Conservation (phyloP, 2,888 invertebrate species). For the Antheraea assamensis region DNA sequence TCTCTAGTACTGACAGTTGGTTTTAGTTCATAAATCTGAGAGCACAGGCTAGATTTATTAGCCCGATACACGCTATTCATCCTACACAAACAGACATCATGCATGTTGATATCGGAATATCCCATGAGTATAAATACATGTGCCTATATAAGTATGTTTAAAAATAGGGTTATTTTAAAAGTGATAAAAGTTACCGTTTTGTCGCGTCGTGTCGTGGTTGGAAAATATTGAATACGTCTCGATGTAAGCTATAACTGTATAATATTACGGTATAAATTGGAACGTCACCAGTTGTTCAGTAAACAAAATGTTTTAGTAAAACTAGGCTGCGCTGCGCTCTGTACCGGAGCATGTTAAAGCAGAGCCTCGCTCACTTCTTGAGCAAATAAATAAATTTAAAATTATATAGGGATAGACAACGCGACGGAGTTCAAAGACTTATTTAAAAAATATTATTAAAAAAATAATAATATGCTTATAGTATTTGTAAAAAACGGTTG, state of each 20-base stretch:
- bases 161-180: slow-evolving; percentile 1
- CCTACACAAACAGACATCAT: not conserved
- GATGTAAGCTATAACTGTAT: not conserved
- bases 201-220: not conserved
- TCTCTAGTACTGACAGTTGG: not conserved
- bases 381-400: not conserved
- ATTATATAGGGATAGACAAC: not conserved
- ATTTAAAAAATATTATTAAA: not conserved
- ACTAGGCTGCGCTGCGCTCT: not conserved
- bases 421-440: slow-evolving; percentile 1
- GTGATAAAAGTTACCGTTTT: not conserved
- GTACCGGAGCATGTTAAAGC: not conserved
- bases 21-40: not conserved
- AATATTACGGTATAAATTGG: not conserved
- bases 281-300: not conserved
- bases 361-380: not conserved
- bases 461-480: not conserved
- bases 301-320: slow-evolving; percentile 1
- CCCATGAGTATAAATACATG: not conserved
- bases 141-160: not conserved
- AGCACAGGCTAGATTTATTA: not conserved
- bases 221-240: not conserved
- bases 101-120: not conserved
- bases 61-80: not conserved
- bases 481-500: not conserved